These are phyloP conservation scores for Helostoma temminkii DNA, from an alignment of 2,797 vertebrate genomes.

Conservation along the genomic window DNA sequence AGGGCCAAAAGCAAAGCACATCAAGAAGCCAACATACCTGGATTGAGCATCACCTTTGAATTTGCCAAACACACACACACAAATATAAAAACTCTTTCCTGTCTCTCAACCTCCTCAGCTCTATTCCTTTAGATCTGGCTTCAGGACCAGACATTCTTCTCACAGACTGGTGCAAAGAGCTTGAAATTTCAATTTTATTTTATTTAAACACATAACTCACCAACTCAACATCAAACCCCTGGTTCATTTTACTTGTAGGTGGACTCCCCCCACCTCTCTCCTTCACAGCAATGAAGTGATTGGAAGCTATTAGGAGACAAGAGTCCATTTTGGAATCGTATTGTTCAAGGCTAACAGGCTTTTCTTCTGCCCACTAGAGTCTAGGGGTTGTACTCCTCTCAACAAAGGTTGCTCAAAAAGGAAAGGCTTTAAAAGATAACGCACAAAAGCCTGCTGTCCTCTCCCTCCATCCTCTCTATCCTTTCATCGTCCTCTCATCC, in stretches of 20 bases:
- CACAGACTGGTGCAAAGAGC: too few relatives aligned
- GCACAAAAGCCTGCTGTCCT: constrained; percentile 17
- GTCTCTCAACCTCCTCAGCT: neutral
- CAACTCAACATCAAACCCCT: constrained; percentile 42
- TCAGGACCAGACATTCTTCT: constrained; percentile 21
- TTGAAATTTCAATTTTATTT: too few relatives aligned
- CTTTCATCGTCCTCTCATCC: constrained; percentile 18
- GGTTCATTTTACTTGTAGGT: constrained; percentile 47
- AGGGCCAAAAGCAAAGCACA: constrained; percentile 3
- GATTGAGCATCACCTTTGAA: constrained; percentile 33
- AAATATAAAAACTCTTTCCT: neutral
- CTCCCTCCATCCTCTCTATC: constrained; percentile 6
- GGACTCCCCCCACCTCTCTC: constrained; percentile 24
- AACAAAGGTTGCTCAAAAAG: constrained; percentile 32
- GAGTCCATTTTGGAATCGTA: constrained; percentile 40
- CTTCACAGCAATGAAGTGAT: constrained; percentile 35
- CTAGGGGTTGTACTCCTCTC: constrained; percentile 21
- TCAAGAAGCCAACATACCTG: constrained; percentile 5
- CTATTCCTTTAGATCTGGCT: constrained; percentile 27
- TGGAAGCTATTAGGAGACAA: constrained; percentile 50
- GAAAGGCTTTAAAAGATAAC: constrained; percentile 32
- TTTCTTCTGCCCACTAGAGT: constrained; percentile 28
- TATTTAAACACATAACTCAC: constrained; percentile 20
- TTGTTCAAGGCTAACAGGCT: constrained; percentile 34
- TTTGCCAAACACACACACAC: neutral